These are phyloP conservation scores for Actenoides lindsayi DNA, from an alignment of 2,113 vertebrate species.

Conservation along the genomic window DNA sequence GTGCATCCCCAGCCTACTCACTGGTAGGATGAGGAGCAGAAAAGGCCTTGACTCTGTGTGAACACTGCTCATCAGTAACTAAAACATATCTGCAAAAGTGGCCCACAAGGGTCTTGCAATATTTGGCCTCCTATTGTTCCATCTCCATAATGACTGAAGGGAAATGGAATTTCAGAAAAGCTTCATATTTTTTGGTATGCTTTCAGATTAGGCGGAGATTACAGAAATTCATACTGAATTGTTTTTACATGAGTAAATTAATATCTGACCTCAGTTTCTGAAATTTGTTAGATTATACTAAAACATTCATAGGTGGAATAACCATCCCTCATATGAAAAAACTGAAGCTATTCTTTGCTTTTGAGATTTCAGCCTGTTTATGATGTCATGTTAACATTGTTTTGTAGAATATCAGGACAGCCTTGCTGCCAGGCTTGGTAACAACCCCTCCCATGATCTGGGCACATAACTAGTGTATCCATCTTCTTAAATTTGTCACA, in stretches of 20 bases:
- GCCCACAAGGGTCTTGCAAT: neutral
- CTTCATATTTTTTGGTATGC: neutral
- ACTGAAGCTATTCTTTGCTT: neutral
- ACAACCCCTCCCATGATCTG: neutral
- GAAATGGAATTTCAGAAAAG: neutral
- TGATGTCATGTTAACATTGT: neutral
- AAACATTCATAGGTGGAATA: neutral
- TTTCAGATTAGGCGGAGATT: neutral
- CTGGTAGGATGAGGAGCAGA: no score
- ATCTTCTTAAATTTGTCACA: neutral
- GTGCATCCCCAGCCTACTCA: no score
- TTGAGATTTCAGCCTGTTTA: neutral
- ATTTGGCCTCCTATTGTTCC: neutral
- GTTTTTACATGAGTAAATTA: neutral
- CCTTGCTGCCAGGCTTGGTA: neutral
- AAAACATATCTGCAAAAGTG: neutral
- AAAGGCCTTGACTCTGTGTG: no score
- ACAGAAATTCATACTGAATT: neutral
- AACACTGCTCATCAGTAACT: no score
- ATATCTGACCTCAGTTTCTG: neutral
- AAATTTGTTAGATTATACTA: neutral
- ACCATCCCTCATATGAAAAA: neutral
- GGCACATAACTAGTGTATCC: neutral
- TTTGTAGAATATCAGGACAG: neutral
- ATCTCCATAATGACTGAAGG: neutral